These are phyloP conservation scores for Sciaenops ocellatus DNA, from an alignment of 2,797 vertebrate species.

Conservation along the genomic window DNA sequence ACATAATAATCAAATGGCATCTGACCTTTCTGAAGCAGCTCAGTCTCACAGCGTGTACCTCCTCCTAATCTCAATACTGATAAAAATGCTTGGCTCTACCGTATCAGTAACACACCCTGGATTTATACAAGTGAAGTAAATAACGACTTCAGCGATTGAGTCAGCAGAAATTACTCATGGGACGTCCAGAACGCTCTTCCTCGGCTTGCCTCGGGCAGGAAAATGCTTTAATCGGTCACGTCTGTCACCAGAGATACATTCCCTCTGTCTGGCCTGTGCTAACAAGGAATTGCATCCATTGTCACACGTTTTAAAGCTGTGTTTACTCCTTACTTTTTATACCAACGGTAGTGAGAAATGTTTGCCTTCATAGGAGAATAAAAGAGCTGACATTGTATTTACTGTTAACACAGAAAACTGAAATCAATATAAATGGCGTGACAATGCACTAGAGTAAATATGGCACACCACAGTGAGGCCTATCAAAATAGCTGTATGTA, in stretches of 20 bases:
- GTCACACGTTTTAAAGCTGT: slow-evolving; percentile 29
- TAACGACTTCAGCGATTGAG: slow-evolving; percentile 68
- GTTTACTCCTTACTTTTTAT: slow-evolving; percentile 20
- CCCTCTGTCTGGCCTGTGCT: not conserved
- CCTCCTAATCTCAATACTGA: slow-evolving; percentile 62
- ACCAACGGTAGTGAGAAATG: slow-evolving; percentile 17
- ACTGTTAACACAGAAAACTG: slow-evolving; percentile 42
- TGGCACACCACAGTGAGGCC: slow-evolving; percentile 8
- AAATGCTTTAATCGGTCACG: slow-evolving; percentile 43
- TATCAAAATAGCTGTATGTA: slow-evolving; percentile 12
- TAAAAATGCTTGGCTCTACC: slow-evolving; percentile 53
- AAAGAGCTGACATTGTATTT: slow-evolving; percentile 50
- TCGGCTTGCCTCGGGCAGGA: slow-evolving; percentile 27
- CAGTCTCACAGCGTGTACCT: slow-evolving; percentile 23
- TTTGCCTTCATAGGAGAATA: slow-evolving; percentile 29
- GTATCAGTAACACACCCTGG: slow-evolving; percentile 56
- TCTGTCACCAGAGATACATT: slow-evolving; percentile 49
- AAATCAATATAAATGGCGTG: slow-evolving; percentile 43
- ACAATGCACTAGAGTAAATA: slow-evolving; percentile 38
- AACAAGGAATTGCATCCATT: slow-evolving; percentile 31
- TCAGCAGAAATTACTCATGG: slow-evolving; percentile 74
- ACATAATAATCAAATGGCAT: slow-evolving; percentile 41
- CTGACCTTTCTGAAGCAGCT: slow-evolving; percentile 46
- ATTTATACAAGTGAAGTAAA: slow-evolving; percentile 73
- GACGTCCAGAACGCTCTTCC: slow-evolving; percentile 48